Evolutionary conservation across 2,797 vertebrate genomes (phyloP).

Genomic region (Cichlasoma orientale): DNA sequence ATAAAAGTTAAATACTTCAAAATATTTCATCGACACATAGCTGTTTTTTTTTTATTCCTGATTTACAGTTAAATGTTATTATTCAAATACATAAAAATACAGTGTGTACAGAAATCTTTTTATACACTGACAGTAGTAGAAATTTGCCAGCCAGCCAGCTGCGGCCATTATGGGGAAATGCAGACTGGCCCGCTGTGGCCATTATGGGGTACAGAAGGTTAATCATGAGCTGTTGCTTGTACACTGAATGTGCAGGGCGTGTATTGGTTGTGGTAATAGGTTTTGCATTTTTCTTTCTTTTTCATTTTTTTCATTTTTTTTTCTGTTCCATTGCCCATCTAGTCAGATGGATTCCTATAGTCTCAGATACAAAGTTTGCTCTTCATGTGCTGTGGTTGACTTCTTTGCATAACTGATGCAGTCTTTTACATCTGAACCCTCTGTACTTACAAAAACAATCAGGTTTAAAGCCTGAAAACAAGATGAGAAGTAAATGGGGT

Average conservation of each 20-base stretch:
- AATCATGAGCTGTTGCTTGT: background rate
- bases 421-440: background rate
- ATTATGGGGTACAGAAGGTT: background rate
- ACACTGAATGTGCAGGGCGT: background rate
- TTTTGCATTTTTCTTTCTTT: background rate
- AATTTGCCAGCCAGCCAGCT: background rate
- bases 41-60: background rate
- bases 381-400: background rate
- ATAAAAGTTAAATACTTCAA: too few species aligned
- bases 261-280: background rate
- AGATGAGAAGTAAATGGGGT: background rate
- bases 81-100: background rate
- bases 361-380: background rate
- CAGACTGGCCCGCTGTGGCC: background rate
- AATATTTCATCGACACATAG: background rate
- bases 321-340: background rate
- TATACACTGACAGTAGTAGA: background rate
- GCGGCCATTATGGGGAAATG: background rate
- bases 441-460: background rate
- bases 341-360: background rate
- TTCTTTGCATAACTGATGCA: background rate
- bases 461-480: background rate
- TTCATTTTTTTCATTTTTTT: background rate
- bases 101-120: background rate
- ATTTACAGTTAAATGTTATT: background rate